Conservation (phyloP, 2,113 vertebrate genomes). For the Fulica atra region DNA sequence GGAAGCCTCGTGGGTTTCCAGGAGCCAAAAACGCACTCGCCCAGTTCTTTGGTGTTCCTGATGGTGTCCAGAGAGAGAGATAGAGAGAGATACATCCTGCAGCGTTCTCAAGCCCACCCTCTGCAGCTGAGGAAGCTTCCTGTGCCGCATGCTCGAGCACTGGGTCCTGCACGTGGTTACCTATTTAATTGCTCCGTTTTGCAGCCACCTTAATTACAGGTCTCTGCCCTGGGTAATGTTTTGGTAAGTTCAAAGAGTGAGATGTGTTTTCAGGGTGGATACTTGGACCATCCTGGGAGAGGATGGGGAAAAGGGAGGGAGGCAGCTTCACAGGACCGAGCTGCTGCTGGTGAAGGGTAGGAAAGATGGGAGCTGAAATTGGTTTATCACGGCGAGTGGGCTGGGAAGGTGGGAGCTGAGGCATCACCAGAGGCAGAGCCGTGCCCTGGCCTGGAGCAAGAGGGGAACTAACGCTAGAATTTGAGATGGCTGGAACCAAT, state of each 20-base stretch:
- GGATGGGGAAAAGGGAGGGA: not conserved
- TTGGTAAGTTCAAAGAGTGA: not conserved
- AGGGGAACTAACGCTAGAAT: fast-evolving
- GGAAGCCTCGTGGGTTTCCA: fast-evolving
- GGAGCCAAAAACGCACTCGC: not conserved
- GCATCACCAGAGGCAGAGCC: not conserved
- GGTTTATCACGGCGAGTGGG: not conserved
- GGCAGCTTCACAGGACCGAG: fast-evolving
- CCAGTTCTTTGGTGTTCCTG: not conserved
- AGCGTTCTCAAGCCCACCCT: fast-evolving
- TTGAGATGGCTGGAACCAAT: not conserved
- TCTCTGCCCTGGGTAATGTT: not conserved
- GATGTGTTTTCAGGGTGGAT: not conserved
- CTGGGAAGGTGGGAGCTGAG: not conserved
- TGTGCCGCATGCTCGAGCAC: not conserved
- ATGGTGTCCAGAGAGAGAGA: not conserved
- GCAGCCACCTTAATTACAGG: fast-evolving
- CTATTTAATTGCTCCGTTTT: not conserved
- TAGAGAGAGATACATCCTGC: not conserved
- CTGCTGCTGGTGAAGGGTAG: not conserved
- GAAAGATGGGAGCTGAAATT: not conserved
- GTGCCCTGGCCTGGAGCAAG: not conserved
- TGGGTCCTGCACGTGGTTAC: fast-evolving
- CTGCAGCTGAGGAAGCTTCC: fast-evolving
- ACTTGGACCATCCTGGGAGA: not conserved